Base-by-base conservation (phyloP, 2,797 vertebrate genomes). In the Falco rusticolus region DNA sequence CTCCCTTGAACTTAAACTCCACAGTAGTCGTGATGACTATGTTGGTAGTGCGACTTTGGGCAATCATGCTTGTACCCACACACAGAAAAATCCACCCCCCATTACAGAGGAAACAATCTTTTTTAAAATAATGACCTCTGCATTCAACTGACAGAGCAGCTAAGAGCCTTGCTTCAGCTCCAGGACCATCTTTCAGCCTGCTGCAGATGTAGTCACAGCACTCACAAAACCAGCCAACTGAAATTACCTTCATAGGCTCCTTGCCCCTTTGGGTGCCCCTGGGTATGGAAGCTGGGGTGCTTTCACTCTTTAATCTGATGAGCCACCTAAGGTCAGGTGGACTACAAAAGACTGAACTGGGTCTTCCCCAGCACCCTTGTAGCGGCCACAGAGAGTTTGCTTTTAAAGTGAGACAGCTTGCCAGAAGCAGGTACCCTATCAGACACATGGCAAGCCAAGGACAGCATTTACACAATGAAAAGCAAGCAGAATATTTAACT, bases 1-100 rank as follows among this genome's bases (percentile, higher is more conserved):
- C 50, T 88, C 88, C 39, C 92, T 82, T 89, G 90, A 93, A 94
- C 88, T 78, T 75, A 25, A 83, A 41, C 72, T 90, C 61, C 65
- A 76, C 77, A 51, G 93, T 65, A 95, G 88, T 80, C 57, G 54
- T 22, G 80, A 91, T 84, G 90, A 87, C 5, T 24, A 90, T 76
- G 34, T n/a, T 48, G 21, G 51, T 18, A 41, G 47, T 16, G 59
- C 54, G 80, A 84, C 88, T 95, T 89, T 39, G 59, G 88, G 68
- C 61, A 86, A 68, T 13, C 0, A 0, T 54, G 79, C 25, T 50
- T 45, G 22, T 53, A 66, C 18, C 59, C 61, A 59, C 39, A 81
- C 37, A 66, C 13, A 47, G 28, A 72, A 60, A 79, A 81, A 88
- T 56, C 11, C 13, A 43, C 4, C 16, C 45, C 0, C 16, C 4